A percentile compares a stretch with the other conserved stretches of the same genome.
Evolutionary conservation across 2,797 vertebrate genomes (phyloP).

Genomic region (Sphenopsis melanotis): DNA sequence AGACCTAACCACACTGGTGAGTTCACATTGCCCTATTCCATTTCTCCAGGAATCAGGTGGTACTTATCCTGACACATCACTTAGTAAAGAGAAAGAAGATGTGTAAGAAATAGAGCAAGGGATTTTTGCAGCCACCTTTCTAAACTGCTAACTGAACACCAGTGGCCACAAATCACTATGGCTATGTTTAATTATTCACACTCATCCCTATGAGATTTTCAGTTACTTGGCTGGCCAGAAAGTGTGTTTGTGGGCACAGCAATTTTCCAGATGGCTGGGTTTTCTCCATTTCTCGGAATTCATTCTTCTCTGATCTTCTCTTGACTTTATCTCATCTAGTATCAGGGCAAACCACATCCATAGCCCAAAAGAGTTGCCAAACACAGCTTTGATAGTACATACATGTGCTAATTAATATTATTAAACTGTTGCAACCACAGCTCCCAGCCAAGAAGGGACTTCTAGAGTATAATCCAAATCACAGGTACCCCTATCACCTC

Average conservation of each 20-base stretch:
- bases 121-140: not conserved
- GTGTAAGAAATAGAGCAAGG: not conserved
- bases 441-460: not conserved
- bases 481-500: not conserved
- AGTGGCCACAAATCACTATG: not conserved
- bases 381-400: not conserved
- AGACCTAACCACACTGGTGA: not conserved
- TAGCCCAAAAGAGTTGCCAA: not conserved
- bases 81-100: not conserved
- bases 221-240: not conserved
- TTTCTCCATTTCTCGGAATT: not conserved
- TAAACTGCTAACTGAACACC: not conserved
- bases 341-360: not conserved
- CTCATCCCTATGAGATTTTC: not conserved
- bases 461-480: not conserved
- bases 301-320: not conserved
- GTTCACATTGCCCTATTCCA: not conserved
- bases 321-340: not conserved
- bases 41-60: not conserved
- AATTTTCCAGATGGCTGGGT: not conserved
- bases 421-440: not conserved
- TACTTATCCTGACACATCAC: not conserved
- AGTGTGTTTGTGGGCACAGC: not conserved
- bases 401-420: not conserved
- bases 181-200: not conserved